A percentile compares a stretch with the other conserved stretches of the same genome.
Conservation (phyloP, 1,140 invertebrate species). For the Forficula auricularia region DNA sequence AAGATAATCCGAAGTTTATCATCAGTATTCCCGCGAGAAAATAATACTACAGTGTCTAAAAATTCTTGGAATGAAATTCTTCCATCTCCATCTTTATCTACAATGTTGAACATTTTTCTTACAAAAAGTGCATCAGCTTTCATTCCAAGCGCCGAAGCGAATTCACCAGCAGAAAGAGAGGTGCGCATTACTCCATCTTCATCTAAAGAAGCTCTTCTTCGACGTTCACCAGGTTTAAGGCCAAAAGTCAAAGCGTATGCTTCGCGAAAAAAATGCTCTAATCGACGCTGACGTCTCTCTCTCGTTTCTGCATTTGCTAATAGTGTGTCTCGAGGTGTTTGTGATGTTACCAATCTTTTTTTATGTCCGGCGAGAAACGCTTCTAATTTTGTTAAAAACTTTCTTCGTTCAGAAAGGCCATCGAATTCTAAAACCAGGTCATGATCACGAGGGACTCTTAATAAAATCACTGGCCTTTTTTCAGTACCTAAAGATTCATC, state of each 20-base stretch:
- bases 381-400: constrained; percentile 76
- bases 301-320: constrained; percentile 87
- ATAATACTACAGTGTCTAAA: constrained; percentile 83
- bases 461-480: constrained; percentile 66
- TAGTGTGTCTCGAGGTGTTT: constrained; percentile 65
- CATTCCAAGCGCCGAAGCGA: constrained; percentile 94
- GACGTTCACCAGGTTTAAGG: constrained; percentile 37
- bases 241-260: constrained; percentile 91
- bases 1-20: constrained; percentile 94
- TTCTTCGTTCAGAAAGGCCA: constrained; percentile 61
- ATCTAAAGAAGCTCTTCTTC: constrained; percentile 20
- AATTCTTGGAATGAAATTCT: constrained; percentile 89
- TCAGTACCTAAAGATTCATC: constrained; percentile 64
- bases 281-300: constrained; percentile 57
- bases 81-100: constrained; percentile 89
- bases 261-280: constrained; percentile 88
- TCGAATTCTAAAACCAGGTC: constrained; percentile 92
- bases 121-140: constrained; percentile 92
- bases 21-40: constrained; percentile 79
- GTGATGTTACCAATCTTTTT: constrained; percentile 53
- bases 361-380: constrained; percentile 65
- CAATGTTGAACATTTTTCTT: constrained; percentile 97
- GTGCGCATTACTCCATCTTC: constrained; percentile 50
- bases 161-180: constrained; percentile 83
- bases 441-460: constrained; percentile 81